Conservation (phyloP, 2,888 invertebrate species). For the Meganola albula region DNA sequence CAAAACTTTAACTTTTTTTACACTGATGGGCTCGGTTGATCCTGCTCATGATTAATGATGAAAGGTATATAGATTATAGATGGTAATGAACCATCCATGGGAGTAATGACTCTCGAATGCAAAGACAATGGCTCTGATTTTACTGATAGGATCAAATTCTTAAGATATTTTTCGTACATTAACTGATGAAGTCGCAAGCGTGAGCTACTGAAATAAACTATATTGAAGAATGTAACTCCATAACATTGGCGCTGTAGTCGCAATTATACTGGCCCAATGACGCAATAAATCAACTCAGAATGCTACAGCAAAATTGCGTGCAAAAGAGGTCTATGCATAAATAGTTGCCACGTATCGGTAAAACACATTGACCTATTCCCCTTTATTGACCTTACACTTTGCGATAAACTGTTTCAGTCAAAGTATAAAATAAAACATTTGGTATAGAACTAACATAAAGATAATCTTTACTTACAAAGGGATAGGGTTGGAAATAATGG, state of each 20-base stretch:
- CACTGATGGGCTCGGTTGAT: no score
- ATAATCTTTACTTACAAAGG: no score
- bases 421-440: background rate
- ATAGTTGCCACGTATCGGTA: conserved; percentile 5
- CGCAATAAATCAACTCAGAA: conserved; percentile 16
- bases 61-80: no score
- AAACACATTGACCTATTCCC: conserved; percentile 16
- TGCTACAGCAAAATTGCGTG: conserved; percentile 15
- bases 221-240: background rate
- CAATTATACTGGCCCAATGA: conserved; percentile 1
- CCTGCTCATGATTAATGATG: no score
- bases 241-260: background rate
- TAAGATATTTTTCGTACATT: no score
- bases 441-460: background rate
- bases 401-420: conserved; percentile 8
- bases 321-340: conserved; percentile 20
- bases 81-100: no score
- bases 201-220: background rate
- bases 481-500: no score
- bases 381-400: conserved; percentile 11
- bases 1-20: no score
- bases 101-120: no score
- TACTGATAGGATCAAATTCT: no score
- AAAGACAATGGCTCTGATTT: no score
- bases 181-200: no score